These are phyloP conservation scores for Cataglyphis hispanica DNA, from an alignment of 1,140 invertebrate species.

Conservation along the genomic window DNA sequence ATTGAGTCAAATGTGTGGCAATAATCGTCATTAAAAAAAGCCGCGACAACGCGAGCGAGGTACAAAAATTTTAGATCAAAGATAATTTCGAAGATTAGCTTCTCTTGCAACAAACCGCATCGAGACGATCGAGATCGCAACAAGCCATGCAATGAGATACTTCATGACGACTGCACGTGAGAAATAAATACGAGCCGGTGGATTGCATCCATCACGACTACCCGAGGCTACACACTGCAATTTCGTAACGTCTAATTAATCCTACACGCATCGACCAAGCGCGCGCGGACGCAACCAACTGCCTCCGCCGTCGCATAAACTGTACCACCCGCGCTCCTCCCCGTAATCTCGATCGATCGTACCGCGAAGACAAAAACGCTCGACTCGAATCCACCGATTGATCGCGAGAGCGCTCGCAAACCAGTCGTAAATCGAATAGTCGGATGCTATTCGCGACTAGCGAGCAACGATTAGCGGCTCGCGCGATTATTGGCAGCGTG, in stretches of 20 bases:
- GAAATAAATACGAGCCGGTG: constrained; percentile 47
- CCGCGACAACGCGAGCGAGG: neutral
- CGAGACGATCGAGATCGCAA: neutral
- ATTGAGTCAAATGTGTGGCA: neutral
- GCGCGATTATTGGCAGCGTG: constrained; percentile 58
- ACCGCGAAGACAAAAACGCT: constrained; percentile 42
- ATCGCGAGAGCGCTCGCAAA: constrained; percentile 5
- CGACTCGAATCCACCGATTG: constrained; percentile 15
- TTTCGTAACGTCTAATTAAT: constrained; percentile 63
- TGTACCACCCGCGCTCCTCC: constrained; percentile 17
- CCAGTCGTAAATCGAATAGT: constrained; percentile 63
- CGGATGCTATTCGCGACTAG: constrained; percentile 38
- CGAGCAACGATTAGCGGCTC: constrained; percentile 62
- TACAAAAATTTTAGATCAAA: neutral
- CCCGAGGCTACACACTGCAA: constrained; percentile 41
- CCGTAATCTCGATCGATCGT: constrained; percentile 18
- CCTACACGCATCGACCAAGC: constrained; percentile 35
- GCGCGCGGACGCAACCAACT: constrained; percentile 34
- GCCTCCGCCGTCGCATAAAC: constrained; percentile 37
- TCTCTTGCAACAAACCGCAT: neutral
- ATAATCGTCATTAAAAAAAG: neutral
- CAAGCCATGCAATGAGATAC: constrained; percentile 20
- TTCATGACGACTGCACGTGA: constrained; percentile 25
- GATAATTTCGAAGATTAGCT: constrained; percentile 3
- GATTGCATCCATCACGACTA: constrained; percentile 43